Percentiles rank a stretch among this genome's conserved stretches.
phyloP scores from a whole-genome alignment of 2,888 invertebrate genomes.

The Scaptomyza caliginosa region DNA sequence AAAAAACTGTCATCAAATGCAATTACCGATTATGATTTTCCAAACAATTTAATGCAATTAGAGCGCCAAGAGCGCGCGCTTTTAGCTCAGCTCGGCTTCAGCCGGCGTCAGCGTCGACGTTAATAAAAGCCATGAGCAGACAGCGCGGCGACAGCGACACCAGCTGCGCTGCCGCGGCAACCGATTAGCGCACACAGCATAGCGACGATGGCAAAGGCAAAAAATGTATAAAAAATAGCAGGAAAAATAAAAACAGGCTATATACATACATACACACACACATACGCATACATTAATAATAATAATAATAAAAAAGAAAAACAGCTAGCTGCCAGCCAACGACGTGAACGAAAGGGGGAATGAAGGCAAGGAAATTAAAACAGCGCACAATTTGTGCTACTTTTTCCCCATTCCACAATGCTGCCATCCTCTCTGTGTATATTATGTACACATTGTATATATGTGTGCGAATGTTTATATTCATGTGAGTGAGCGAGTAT shows the following conservation, averaged over 20 bases:
- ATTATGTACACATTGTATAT: conserved; percentile 18
- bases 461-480: conserved; percentile 32
- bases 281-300: conserved; percentile 18
- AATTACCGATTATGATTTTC: conserved; percentile 81
- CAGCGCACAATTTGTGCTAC: conserved; percentile 81
- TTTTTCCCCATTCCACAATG: conserved; percentile 76
- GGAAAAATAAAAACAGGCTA: conserved; percentile 62
- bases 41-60: conserved; percentile 82
- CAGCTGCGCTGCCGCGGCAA: conserved; percentile 62
- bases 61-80: conserved; percentile 51
- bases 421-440: conserved; percentile 51
- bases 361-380: conserved; percentile 73
- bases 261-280: conserved; percentile 28
- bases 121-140: conserved; percentile 53
- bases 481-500: conserved; percentile 11
- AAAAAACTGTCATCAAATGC: conserved; percentile 71
- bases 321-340: conserved; percentile 25
- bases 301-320: conserved; percentile 40
- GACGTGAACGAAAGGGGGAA: conserved; percentile 17
- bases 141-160: conserved; percentile 68
- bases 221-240: conserved; percentile 61
- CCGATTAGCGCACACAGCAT: conserved; percentile 66
- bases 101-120: conserved; percentile 29
- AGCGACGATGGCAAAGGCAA: conserved; percentile 55
- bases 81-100: conserved; percentile 5